Percentiles rank a stretch among this genome's conserved stretches.
phyloP scores from a whole-genome alignment of 2,888 invertebrate genomes.

The Eupithecia tripunctaria region DNA sequence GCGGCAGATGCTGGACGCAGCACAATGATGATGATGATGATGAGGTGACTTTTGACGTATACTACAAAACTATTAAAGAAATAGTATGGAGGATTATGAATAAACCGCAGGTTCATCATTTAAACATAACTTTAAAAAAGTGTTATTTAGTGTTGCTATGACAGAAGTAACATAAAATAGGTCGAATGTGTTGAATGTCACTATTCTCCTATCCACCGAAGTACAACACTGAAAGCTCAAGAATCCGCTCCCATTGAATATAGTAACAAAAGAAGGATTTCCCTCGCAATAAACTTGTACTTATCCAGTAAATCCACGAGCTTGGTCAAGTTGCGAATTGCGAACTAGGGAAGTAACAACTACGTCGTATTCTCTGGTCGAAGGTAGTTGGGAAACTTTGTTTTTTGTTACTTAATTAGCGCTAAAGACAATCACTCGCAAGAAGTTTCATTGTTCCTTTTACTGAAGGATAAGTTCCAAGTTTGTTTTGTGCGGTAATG shows the following conservation, averaged over 20 bases:
- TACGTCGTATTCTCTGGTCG: slow-evolving; percentile 23
- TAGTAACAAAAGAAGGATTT: slow-evolving; percentile 14
- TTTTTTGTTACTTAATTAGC: slow-evolving; percentile 65
- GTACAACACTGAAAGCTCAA: slow-evolving; percentile 8
- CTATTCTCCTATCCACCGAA: background rate
- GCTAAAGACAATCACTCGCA: slow-evolving; percentile 56
- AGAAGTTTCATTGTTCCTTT: slow-evolving; percentile 19
- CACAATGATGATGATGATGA: too few species aligned
- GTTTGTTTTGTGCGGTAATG: background rate
- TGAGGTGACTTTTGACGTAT: too few species aligned
- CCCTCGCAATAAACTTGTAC: slow-evolving; percentile 16
- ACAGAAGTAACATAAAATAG: background rate
- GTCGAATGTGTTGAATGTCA: background rate
- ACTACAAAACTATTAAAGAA: too few species aligned
- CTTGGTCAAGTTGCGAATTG: slow-evolving; percentile 37
- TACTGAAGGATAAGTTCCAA: background rate
- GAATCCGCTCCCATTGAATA: background rate
- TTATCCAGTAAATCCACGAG: slow-evolving; percentile 30
- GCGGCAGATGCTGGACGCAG: too few species aligned
- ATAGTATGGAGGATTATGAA: too few species aligned
- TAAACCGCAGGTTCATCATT: too few species aligned
- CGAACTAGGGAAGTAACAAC: slow-evolving; percentile 41
- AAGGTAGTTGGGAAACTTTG: slow-evolving; percentile 55
- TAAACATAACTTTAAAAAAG: too few species aligned
- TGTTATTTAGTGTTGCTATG: too few species aligned